Percentiles rank a stretch among this genome's conserved stretches.
These are phyloP conservation scores for Trichonephila inaurata DNA, from an alignment of 1,140 invertebrate genomes.

Conservation along the genomic window DNA sequence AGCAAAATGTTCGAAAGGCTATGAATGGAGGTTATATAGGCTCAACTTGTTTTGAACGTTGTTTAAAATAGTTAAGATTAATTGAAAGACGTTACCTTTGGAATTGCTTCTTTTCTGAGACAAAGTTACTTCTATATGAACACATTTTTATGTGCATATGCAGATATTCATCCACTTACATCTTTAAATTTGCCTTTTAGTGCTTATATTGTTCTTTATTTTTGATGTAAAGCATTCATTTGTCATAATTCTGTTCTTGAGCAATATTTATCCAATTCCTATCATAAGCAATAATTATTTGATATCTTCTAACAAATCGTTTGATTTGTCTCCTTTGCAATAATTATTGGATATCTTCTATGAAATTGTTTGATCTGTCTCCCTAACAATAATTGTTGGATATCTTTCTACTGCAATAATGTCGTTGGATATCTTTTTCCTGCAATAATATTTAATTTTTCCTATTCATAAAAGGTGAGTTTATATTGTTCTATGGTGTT, in stretches of 20 bases:
- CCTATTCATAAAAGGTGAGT: background rate
- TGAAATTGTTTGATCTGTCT: too few species aligned
- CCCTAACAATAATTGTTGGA: too few species aligned
- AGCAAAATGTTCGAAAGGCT: constrained; percentile 95
- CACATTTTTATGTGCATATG: background rate
- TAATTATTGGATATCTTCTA: too few species aligned
- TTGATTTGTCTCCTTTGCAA: too few species aligned
- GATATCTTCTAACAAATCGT: background rate
- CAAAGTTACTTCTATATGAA: background rate
- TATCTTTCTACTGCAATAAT: too few species aligned
- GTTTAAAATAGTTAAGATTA: constrained; percentile 90
- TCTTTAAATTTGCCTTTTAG: constrained; percentile 3
- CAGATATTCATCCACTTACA: background rate
- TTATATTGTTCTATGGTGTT: background rate
- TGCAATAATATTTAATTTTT: too few species aligned
- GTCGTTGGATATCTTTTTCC: too few species aligned
- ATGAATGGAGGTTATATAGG: constrained; percentile 97
- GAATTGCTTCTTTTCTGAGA: constrained; percentile 50
- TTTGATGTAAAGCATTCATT: background rate
- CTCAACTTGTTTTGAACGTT: constrained; percentile 95
- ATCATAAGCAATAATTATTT: background rate
- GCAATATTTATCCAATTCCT: background rate
- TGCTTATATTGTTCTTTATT: background rate
- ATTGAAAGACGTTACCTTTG: constrained; percentile 24
- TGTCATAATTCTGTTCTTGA: background rate